Evolutionary conservation across 1,140 invertebrate genomes (phyloP), one percentile per base, ranked within the genome.

Genomic region (Zaprionus davidi): DNA sequence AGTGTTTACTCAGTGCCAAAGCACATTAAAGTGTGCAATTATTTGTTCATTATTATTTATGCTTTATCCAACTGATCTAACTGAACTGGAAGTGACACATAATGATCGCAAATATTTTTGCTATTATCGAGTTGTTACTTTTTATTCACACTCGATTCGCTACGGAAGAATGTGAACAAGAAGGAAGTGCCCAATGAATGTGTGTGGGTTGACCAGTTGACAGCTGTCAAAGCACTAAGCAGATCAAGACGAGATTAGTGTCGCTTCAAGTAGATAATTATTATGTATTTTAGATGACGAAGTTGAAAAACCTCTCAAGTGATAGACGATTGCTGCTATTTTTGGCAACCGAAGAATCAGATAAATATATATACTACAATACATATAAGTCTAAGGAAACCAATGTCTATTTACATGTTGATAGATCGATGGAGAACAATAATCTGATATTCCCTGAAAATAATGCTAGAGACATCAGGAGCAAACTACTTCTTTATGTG

Each of bases 1-100:
- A 22, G 67, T 82, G 78, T 82, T 80, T 79, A 67, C 41, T 53
- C 28, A 76, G 60, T 78, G 55, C 53, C 63, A 75, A 82, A 76
- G 80, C 79, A 64, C 83, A 77, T 87, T 86, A 77, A 80, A 77
- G 83, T 87, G 83, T 77, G 82, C 79, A 86, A 86, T 79, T 82
- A 87, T 86, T 86, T 79, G 72, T 51, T 56, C n/a, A 71, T 60
- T 59, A 34, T 20, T 56, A 26, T 28, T 24, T 68, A 60, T 63
- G 12, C 70, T 55, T 60, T 36, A 55, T 26, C 64, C 34, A 60
- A 28, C 20, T 28, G 53, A 49, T 49, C 55, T 38, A 15, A 53
- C 56, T 36, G 56, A 72, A 62, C 28, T 72, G 69, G 56, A 71
- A 66, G 69, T 66, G 51, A 71, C 51, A 41, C 53, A 53, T 53